A percentile compares a stretch with the other conserved stretches of the same genome.
Conservation (phyloP, 2,888 invertebrate species). For the Diabrotica balteata region DNA sequence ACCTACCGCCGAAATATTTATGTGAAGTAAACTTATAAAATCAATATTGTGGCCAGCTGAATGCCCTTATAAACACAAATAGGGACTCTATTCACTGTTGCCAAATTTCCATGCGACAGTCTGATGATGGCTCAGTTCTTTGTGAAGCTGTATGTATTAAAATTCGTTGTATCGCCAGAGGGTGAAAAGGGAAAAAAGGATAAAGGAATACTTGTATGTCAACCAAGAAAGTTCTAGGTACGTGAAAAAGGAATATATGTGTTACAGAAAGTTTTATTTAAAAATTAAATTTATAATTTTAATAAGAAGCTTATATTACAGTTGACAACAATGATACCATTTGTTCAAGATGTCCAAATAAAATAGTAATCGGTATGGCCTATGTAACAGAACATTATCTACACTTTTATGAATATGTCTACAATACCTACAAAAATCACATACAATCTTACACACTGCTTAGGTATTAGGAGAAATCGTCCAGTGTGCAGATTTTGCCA, state of each 20-base stretch:
- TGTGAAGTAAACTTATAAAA: no score
- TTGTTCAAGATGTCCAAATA: constrained; percentile 40
- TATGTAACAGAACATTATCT: constrained; percentile 39
- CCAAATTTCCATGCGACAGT: no score
- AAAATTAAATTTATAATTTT: constrained; percentile 53
- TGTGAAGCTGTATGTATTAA: no score
- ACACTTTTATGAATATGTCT: constrained; percentile 33
- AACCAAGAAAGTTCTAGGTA: neutral
- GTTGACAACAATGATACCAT: constrained; percentile 43
- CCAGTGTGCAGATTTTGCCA: constrained; percentile 20
- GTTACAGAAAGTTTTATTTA: constrained; percentile 51
- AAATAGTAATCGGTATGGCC: constrained; percentile 38
- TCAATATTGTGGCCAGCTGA: no score
- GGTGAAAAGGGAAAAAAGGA: no score
- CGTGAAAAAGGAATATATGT: constrained; percentile 17
- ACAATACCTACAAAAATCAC: constrained; percentile 38
- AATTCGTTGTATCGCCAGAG: no score
- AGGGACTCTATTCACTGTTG: no score
- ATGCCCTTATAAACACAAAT: no score
- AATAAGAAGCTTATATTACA: constrained; percentile 53
- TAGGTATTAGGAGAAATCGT: neutral
- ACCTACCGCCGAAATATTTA: no score
- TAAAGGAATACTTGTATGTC: no score
- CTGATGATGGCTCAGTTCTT: no score
- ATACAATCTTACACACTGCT: constrained; percentile 33